These are phyloP conservation scores for cattle (Bos taurus) DNA, from an alignment of 2,113 vertebrate species.

Conservation along the genomic window DNA sequence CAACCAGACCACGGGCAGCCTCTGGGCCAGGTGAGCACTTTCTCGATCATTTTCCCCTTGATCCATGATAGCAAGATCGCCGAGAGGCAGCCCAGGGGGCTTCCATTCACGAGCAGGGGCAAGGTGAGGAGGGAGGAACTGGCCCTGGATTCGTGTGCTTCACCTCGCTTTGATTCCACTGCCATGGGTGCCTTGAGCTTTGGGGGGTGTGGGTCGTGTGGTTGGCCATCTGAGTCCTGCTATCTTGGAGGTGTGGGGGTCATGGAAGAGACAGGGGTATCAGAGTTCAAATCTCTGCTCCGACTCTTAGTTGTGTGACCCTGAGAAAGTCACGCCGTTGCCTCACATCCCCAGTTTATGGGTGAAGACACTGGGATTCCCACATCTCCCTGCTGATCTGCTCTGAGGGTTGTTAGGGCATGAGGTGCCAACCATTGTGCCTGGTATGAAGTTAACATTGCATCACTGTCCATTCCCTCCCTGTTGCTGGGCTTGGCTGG, in stretches of 20 bases:
- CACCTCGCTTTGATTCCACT: not conserved
- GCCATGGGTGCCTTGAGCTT: not conserved
- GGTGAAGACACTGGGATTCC: not conserved
- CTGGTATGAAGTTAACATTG: not conserved
- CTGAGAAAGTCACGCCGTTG: not conserved
- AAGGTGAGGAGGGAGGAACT: slow-evolving; percentile 34
- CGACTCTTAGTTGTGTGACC: not conserved
- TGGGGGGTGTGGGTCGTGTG: not conserved
- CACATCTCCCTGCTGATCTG: not conserved
- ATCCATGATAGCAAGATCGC: rapidly evolving
- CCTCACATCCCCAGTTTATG: not conserved
- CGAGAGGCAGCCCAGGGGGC: not conserved
- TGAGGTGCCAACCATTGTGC: not conserved
- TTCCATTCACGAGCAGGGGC: not conserved
- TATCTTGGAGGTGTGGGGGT: not conserved
- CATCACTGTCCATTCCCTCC: not conserved
- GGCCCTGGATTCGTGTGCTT: slow-evolving; percentile 60
- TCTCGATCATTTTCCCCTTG: not conserved
- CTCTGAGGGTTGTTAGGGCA: not conserved
- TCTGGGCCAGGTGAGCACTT: not conserved
- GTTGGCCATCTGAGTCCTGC: not conserved
- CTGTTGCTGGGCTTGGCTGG: not conserved
- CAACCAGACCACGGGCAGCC: not conserved
- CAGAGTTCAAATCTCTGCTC: not conserved
- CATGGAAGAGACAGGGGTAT: not conserved